A percentile compares a stretch with the other conserved stretches of the same genome.
Evolutionary conservation across 1,140 invertebrate genomes (phyloP).

Genomic region (Cydia pomonella): DNA sequence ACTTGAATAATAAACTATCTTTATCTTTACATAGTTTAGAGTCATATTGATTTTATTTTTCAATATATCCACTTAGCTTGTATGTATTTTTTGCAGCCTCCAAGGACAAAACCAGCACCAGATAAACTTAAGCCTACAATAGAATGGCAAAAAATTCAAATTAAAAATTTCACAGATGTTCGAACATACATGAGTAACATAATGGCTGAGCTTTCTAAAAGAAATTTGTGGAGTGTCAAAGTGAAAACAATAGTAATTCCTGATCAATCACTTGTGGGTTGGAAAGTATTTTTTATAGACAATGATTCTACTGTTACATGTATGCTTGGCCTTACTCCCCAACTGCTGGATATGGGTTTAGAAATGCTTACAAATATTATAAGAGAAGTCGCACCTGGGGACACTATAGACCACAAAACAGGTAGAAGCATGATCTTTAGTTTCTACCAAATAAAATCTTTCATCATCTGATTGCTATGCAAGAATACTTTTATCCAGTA

Average conservation of each 20-base stretch:
- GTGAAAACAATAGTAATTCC: constrained; percentile 48
- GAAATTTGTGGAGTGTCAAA: neutral
- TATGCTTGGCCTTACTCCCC: constrained; percentile 55
- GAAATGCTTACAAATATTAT: constrained; percentile 58
- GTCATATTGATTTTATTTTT: too few species aligned
- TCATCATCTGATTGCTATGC: too few species aligned
- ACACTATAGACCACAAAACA: constrained; percentile 63
- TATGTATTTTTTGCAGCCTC: constrained; percentile 46
- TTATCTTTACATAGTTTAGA: neutral
- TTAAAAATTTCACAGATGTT: constrained; percentile 68
- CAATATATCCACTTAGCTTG: too few species aligned
- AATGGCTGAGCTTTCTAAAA: constrained; percentile 40
- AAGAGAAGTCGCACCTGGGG: constrained; percentile 52
- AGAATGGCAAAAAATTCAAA: constrained; percentile 76
- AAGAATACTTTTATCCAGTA: too few species aligned
- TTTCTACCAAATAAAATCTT: neutral
- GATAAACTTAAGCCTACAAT: constrained; percentile 67
- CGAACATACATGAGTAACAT: constrained; percentile 64
- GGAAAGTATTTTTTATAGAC: constrained; percentile 60
- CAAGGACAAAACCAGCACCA: constrained; percentile 50
- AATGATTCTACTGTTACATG: constrained; percentile 61
- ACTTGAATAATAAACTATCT: too few species aligned
- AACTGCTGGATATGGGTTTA: constrained; percentile 55
- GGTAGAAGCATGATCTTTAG: constrained; percentile 45
- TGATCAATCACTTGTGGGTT: constrained; percentile 44